Conservation (phyloP, 1,140 invertebrate genomes). For the Bombus superbus region DNA sequence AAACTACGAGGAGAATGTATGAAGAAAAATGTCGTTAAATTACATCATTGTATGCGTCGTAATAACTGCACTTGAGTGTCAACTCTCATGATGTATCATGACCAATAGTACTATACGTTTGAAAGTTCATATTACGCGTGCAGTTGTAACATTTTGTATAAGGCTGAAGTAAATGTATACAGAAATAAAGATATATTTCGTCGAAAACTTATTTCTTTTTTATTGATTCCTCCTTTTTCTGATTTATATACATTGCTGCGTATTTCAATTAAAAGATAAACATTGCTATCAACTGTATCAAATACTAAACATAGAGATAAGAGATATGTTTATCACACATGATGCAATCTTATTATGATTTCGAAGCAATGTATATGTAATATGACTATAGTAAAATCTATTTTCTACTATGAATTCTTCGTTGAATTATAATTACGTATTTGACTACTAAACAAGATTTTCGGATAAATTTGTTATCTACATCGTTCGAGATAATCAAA, state of each 20-base stretch:
- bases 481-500: background rate
- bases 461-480: background rate
- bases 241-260: background rate
- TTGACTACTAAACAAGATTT: background rate
- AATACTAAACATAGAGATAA: background rate
- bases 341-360: background rate
- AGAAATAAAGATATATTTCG: constrained; percentile 68
- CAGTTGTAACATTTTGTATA: constrained; percentile 75
- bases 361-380: background rate
- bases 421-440: background rate
- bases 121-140: constrained; percentile 41
- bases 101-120: constrained; percentile 52
- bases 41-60: constrained; percentile 9
- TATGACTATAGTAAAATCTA: background rate
- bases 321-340: background rate
- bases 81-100: constrained; percentile 17
- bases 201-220: constrained; percentile 16
- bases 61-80: constrained; percentile 43
- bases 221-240: background rate
- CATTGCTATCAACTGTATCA: background rate
- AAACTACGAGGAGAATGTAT: background rate
- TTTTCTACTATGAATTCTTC: background rate
- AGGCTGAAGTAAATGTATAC: constrained; percentile 72
- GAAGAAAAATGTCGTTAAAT: background rate
- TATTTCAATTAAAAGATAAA: background rate